These are phyloP conservation scores for Cylas formicarius DNA, from an alignment of 1,140 invertebrate species.

Conservation along the genomic window DNA sequence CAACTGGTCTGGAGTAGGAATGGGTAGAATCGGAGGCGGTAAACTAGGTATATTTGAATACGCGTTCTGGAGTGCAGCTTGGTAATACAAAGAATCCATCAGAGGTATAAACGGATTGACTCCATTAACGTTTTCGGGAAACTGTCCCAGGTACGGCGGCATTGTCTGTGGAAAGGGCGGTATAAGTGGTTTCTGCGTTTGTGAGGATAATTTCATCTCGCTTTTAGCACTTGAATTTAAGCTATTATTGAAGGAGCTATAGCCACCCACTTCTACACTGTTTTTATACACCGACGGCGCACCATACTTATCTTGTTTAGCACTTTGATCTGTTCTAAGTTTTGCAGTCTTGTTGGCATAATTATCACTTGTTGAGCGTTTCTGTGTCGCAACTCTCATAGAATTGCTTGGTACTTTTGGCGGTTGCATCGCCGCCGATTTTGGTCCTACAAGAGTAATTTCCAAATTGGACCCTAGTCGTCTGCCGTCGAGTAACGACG, in stretches of 20 bases:
- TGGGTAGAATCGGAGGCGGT: constrained; percentile 27
- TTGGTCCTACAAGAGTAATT: constrained; percentile 49
- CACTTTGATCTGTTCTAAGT: constrained; percentile 14
- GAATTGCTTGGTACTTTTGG: constrained; percentile 5
- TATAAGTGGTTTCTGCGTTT: constrained; percentile 11
- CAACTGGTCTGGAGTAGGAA: constrained; percentile 38
- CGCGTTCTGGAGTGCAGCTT: constrained; percentile 30
- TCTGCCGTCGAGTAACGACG: constrained; percentile 32
- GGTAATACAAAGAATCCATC: constrained; percentile 41
- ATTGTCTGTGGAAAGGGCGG: constrained; percentile 9
- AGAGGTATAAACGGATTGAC: constrained; percentile 30
- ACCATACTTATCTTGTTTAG: constrained; percentile 16
- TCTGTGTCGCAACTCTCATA: constrained; percentile 17
- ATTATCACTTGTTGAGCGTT: constrained; percentile 20
- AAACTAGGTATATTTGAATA: constrained; percentile 23
- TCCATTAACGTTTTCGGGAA: constrained; percentile 15
- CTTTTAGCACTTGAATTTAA: constrained; percentile 8
- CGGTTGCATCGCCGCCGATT: neutral
- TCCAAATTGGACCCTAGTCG: constrained; percentile 51
- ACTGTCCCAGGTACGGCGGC: constrained; percentile 22
- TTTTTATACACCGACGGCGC: constrained; percentile 18
- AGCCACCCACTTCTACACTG: constrained; percentile 9
- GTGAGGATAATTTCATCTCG: constrained; percentile 3
- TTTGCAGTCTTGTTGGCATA: constrained; percentile 12
- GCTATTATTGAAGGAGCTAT: constrained; percentile 8